Base-by-base conservation (phyloP, 1,140 invertebrate genomes). In the Drosophila baimaii region DNA sequence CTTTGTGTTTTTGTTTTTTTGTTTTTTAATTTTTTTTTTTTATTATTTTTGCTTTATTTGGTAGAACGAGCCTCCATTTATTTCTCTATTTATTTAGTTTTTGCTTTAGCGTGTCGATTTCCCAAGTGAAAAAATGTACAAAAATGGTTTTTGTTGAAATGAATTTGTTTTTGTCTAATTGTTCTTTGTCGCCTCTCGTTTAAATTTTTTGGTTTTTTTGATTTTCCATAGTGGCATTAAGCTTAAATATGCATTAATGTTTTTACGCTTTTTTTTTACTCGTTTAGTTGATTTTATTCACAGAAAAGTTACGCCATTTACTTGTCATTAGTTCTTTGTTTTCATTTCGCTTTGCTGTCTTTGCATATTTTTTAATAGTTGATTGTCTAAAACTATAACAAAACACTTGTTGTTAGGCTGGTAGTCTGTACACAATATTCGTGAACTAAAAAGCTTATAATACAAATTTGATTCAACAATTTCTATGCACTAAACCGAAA, bases 381-480 rank as follows among this genome's bases (percentile, higher is more conserved):
- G 84, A 89, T 89, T 89, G 84, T 89, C 84, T 89, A 89, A 89
- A 89, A 89, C 80, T 89, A 89, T 89, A 89, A 89, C 84, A 89
- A 81, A 89, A 72, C 25, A 54, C 54, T 89, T 81, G 63, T 76
- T 89, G 63, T 79, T 89, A 62, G 70, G 83, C 83, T 88, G 72
- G 52, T 66, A 74, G 44, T 82, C 49, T 69, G 44, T 69, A 69
- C 65, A 69, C 27, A 69, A 65, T 65, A 51, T 49, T 51, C 17
- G 4, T 29, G 27, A 69, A 69, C 25, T 49, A 65, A 65, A 19
- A 23, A 43, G 65, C 65, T 43, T 69, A 52, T 17, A 27, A 31
- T 64, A 51, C 58, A 51, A 27, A 39, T 51, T 41, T 17, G 56
- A 41, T 63, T 37, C 12, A 68, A 68, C 59, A 68, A 43, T 43